These are phyloP conservation scores for Peromyscus melanophrys DNA, from an alignment of 2,797 vertebrate species.

Conservation along the genomic window DNA sequence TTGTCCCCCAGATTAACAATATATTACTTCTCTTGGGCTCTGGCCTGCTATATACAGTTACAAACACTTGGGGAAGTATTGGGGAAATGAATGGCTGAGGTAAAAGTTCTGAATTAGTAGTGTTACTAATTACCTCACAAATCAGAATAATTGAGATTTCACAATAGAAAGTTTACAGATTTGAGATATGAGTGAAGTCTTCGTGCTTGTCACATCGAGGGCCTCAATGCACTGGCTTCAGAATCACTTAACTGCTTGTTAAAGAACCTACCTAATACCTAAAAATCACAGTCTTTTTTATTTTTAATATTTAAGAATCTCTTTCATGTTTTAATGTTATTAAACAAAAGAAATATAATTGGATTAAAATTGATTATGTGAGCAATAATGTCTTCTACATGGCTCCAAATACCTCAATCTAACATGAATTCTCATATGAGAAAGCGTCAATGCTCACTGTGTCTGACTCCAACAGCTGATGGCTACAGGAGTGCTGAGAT, in stretches of 20 bases:
- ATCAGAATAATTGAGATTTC: conserved; percentile 31
- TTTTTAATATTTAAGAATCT: conserved; percentile 29
- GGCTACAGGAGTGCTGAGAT: background rate
- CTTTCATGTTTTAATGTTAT: conserved; percentile 36
- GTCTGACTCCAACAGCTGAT: background rate
- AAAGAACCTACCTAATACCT: background rate
- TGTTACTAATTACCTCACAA: conserved; percentile 4
- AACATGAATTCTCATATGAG: conserved; percentile 12
- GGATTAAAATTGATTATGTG: conserved; percentile 9
- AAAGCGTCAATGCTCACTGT: conserved; percentile 15
- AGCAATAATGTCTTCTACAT: conserved; percentile 27
- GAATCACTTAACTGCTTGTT: background rate
- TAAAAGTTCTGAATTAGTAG: conserved; percentile 21
- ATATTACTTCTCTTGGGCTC: conserved; percentile 6
- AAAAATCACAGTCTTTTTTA: background rate
- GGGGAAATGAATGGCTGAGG: background rate
- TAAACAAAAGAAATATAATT: background rate
- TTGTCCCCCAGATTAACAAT: background rate
- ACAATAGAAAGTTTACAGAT: background rate
- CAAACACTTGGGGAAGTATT: background rate
- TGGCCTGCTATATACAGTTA: background rate
- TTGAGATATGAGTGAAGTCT: conserved; percentile 12
- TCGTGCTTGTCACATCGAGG: background rate
- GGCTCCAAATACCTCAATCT: background rate
- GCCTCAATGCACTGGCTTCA: background rate